Base-by-base conservation (phyloP, 1,140 invertebrate genomes). In the Bombus breviceps region DNA sequence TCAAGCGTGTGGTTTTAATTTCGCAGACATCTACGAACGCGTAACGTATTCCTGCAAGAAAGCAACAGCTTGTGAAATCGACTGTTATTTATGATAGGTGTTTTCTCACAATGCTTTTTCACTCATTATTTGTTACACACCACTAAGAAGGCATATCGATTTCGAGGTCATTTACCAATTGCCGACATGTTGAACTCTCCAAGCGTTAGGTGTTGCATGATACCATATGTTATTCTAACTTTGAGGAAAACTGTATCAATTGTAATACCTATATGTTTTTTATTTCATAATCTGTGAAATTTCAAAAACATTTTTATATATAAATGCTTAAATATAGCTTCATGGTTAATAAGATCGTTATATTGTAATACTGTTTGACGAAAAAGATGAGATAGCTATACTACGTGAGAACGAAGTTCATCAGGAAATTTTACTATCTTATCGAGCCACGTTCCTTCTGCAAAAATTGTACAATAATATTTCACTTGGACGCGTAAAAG, bases 1-100 rank as follows among this genome's bases (percentile, higher is more conserved):
- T 22, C 4, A 25, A 22, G 0, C 28, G n/a, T 13, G 59, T n/a
- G 13, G 25, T 1, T 41, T n/a, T 32, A 47, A 25, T 57, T 75
- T 32, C 32, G 74, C 47, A 57, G 22, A 1, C 25, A 57, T 57
- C 22, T 25, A 28, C 37, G 69, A 0, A 13, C 5, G 18, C 1
- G 12, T 37, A 15, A 39, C 69, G 28, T 37, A 12, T 64, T 37
- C 32, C 5, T 32, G 5, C 28, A 41, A 39, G 39, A 62, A 78
- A 78, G 75, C 32, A 64, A 41, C 57, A 64, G 75, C 62, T 78
- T 78, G 75, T 64, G 75, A 78, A 78, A 78, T 78, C 59, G 39
- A 62, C 75, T 39, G 39, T 78, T 78, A 64, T 64, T 62, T 78
- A 66, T 41, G 37, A 78, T 32, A 78, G 59, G 9, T n/a, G 59